Base-by-base conservation (phyloP, 2,797 vertebrate species). In the Glyptemys insculpta region DNA sequence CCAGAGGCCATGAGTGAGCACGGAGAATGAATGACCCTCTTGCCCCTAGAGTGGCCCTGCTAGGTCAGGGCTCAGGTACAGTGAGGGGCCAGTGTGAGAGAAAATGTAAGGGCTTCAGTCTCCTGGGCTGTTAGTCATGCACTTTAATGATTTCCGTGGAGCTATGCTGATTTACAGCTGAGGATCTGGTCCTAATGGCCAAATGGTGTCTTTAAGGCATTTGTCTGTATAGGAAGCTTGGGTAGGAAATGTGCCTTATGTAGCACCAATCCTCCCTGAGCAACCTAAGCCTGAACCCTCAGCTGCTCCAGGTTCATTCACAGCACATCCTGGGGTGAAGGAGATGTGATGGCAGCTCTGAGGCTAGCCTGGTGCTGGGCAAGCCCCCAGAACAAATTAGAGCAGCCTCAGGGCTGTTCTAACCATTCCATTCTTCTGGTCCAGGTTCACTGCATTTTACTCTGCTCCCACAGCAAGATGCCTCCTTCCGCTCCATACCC, bases 11-110 rank as follows among this genome's bases (percentile, higher is more conserved):
- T 86, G 91, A 96, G 87, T 57, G 83, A 90, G 44, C 83, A 93
- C 88, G 25, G 86, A 84, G 92, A 97, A 93, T 93, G 91, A 97
- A 97, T 95, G 93, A 53, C 79, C 50, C 53, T 92, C 86, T 93
- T 87, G 91, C 83, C 86, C 87, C 87, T 93, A 93, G 79, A 88
- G 72, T 65, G 7, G 74, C 91, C 83, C 86, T 91, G 84, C 86
- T 86, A 93, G 86, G 90, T 54, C 80, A 91, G 91, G 85, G 83
- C 89, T 92, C 78, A 92, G 89, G 86, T 49, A 78, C 74, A 8
- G 15, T 27, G 15, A 78, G 25, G 12, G 15, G 15, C 23, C 25
- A 31, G 27, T 31, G 15, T 93, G 94, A 94, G 74, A 93, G 83
- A 74, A 85, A 94, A 93, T 72, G 85, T 21, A 68, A 37, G 31